These are phyloP conservation scores for Blera fallax DNA, from an alignment of 2,888 invertebrate genomes.

Conservation along the genomic window DNA sequence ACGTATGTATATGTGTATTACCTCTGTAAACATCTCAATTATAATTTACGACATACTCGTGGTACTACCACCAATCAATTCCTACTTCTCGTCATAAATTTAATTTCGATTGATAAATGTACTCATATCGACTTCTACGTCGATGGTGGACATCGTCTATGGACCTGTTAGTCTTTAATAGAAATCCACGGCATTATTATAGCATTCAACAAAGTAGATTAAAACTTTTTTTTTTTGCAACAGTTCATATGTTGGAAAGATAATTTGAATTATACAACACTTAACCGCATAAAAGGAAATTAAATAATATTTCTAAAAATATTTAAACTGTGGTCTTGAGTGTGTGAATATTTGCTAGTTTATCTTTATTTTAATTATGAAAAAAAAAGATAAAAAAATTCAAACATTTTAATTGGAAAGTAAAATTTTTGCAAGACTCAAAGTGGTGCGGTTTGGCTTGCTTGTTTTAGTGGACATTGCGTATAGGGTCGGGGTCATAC, in stretches of 20 bases:
- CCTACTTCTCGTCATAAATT: neutral
- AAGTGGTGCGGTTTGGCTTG: neutral
- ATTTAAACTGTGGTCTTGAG: neutral
- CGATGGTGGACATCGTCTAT: neutral
- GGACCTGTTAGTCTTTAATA: neutral
- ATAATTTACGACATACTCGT: neutral
- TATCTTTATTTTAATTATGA: neutral
- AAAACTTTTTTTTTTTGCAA: neutral
- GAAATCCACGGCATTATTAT: neutral
- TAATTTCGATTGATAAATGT: neutral
- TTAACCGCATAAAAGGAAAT: constrained; percentile 6
- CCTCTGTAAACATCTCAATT: neutral
- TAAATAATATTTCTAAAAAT: neutral
- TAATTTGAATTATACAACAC: neutral
- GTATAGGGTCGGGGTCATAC: neutral
- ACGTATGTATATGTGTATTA: neutral
- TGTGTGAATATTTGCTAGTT: neutral
- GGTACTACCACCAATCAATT: neutral
- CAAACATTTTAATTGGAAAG: neutral
- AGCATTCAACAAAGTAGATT: neutral
- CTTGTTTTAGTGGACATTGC: neutral
- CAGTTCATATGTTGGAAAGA: neutral
- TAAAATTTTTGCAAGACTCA: neutral
- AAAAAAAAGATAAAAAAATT: neutral
- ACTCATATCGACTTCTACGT: neutral